These are phyloP conservation scores for Sapajus apella DNA, from an alignment of 2,113 vertebrate genomes.

Conservation along the genomic window DNA sequence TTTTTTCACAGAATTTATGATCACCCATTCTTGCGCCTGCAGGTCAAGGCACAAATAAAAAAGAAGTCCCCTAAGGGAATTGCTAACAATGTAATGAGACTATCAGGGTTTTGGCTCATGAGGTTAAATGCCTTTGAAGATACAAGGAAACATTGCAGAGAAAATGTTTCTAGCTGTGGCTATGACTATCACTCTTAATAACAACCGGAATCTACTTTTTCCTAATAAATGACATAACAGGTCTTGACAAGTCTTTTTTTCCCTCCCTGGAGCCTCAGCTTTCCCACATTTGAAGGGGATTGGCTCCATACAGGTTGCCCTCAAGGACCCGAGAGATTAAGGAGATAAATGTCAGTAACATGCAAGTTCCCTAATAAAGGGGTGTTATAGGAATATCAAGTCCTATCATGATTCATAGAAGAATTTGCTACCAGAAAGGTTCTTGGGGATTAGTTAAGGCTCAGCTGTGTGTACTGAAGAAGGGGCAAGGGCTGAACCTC, in stretches of 20 bases:
- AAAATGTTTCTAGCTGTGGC: background rate
- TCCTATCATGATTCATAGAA: background rate
- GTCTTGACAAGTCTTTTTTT: background rate
- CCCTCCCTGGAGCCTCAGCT: background rate
- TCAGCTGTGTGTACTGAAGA: background rate
- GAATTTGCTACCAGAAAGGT: background rate
- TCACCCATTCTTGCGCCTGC: background rate
- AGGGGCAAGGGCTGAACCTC: background rate
- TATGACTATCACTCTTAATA: background rate
- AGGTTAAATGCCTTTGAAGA: conserved; percentile 49
- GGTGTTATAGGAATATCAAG: background rate
- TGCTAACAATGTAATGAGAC: conserved; percentile 38
- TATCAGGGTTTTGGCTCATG: background rate
- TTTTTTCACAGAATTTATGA: conserved; percentile 33
- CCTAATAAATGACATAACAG: background rate
- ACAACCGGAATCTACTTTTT: background rate
- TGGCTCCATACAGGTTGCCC: background rate
- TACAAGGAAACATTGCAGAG: background rate
- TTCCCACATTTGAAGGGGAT: background rate
- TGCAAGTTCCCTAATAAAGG: background rate
- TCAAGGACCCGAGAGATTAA: background rate
- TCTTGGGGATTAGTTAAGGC: background rate
- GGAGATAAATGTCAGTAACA: conserved; percentile 25
- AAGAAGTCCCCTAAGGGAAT: background rate
- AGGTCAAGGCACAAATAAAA: conserved; percentile 35